These are phyloP conservation scores for Pyrrhia umbra DNA, from an alignment of 2,888 invertebrate species.

Conservation along the genomic window DNA sequence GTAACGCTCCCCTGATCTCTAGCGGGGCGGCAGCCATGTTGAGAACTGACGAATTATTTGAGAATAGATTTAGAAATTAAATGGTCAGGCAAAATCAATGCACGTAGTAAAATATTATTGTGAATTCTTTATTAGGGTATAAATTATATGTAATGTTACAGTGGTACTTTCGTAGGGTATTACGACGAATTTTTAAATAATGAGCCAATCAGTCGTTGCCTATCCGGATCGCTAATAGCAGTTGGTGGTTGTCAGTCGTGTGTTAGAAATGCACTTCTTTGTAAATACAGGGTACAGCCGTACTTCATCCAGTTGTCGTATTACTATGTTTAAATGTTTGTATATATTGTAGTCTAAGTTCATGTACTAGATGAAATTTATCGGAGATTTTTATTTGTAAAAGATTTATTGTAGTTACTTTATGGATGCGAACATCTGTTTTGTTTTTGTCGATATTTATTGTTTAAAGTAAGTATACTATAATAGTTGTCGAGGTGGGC, in stretches of 20 bases:
- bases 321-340: slow-evolving; percentile 78
- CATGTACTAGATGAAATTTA: slow-evolving; percentile 70
- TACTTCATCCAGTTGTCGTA: slow-evolving; percentile 78
- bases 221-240: slow-evolving; percentile 24
- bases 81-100: slow-evolving; percentile 64
- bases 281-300: slow-evolving; percentile 77
- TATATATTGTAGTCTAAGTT: slow-evolving; percentile 81
- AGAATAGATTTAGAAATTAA: slow-evolving; percentile 51
- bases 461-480: slow-evolving; percentile 50
- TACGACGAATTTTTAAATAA: slow-evolving; percentile 32
- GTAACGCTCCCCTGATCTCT: slow-evolving; percentile 42
- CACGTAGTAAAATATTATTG: slow-evolving; percentile 63
- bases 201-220: slow-evolving; percentile 18
- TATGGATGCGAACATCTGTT: slow-evolving; percentile 61
- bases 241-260: slow-evolving; percentile 25
- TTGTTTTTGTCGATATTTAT: slow-evolving; percentile 65
- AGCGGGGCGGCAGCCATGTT: slow-evolving; percentile 51
- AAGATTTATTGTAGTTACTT: slow-evolving; percentile 59
- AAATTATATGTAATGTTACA: slow-evolving; percentile 53
- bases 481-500: slow-evolving; percentile 33
- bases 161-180: slow-evolving; percentile 47
- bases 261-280: slow-evolving; percentile 50
- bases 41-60: slow-evolving; percentile 43
- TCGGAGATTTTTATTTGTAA: slow-evolving; percentile 73
- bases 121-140: slow-evolving; percentile 59